Conservation (phyloP, 2,888 invertebrate species). For the Hirtodrosophila duncani region DNA sequence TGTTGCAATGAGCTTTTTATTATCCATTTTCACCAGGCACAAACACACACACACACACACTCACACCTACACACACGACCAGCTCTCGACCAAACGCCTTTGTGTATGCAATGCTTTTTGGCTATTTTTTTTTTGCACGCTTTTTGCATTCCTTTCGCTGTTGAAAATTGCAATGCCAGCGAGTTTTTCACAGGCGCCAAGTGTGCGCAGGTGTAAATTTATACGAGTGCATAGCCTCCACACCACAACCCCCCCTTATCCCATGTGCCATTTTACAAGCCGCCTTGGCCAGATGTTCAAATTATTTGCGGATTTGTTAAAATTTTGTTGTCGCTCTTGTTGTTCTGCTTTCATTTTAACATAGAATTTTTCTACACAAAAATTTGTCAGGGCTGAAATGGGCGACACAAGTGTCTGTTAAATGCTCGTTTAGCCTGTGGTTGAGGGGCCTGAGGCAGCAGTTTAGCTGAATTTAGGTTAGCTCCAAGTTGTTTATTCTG, state of each 20-base stretch:
- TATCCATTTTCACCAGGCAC: slow-evolving; percentile 59
- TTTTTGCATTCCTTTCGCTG: slow-evolving; percentile 59
- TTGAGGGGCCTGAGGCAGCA: slow-evolving; percentile 1
- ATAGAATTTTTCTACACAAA: slow-evolving; percentile 22
- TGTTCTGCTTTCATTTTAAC: slow-evolving; percentile 21
- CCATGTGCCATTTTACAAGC: too few relatives aligned
- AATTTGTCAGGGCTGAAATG: slow-evolving; percentile 31
- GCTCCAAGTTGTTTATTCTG: slow-evolving; percentile 3
- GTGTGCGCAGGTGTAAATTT: slow-evolving; percentile 45
- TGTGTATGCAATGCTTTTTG: slow-evolving; percentile 36
- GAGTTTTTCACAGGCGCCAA: slow-evolving; percentile 42
- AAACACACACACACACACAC: slow-evolving; percentile 7
- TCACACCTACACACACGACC: slow-evolving; percentile 1
- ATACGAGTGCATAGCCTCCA: slow-evolving; percentile 30
- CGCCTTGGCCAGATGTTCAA: slow-evolving; percentile 38
- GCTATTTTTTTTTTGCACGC: slow-evolving; percentile 16
- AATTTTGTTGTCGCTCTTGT: slow-evolving; percentile 34
- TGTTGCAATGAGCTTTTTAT: slow-evolving; percentile 73
- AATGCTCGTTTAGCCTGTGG: slow-evolving; percentile 39
- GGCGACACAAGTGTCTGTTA: slow-evolving; percentile 43
- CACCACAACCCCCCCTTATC: slow-evolving; percentile 21
- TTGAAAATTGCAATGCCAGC: slow-evolving; percentile 60
- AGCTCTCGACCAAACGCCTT: slow-evolving; percentile 16
- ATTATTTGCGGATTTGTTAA: slow-evolving; percentile 69
- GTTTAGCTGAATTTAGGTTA: slow-evolving; percentile 18